A percentile compares a stretch with the other conserved stretches of the same genome.
These are phyloP conservation scores for Podiceps cristatus DNA, from an alignment of 2,113 vertebrate genomes.

Conservation along the genomic window DNA sequence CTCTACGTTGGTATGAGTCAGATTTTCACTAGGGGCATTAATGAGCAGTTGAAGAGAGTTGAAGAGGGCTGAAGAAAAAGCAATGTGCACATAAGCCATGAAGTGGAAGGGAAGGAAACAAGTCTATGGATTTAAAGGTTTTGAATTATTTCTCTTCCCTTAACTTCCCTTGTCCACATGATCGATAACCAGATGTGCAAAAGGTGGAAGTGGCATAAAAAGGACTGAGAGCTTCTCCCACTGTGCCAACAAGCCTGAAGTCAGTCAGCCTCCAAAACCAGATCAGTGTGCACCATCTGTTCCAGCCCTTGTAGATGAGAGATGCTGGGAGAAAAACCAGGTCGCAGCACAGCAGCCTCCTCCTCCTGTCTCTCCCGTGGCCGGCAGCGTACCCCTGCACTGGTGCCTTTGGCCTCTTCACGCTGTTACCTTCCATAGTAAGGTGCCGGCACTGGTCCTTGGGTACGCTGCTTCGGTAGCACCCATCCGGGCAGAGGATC, in stretches of 20 bases:
- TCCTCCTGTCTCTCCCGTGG: neutral
- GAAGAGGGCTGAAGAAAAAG: neutral
- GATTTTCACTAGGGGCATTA: neutral
- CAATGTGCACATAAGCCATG: neutral
- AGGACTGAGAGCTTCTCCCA: neutral
- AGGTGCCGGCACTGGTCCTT: neutral
- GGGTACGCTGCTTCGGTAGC: neutral
- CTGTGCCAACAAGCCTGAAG: neutral
- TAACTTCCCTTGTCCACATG: neutral
- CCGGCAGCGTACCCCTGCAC: fast-evolving
- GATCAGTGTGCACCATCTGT: neutral
- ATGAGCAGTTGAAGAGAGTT: neutral
- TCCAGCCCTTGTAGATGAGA: neutral
- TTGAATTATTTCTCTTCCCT: neutral
- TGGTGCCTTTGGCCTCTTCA: neutral
- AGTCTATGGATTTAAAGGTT: neutral
- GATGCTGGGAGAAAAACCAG: neutral
- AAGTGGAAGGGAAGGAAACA: neutral
- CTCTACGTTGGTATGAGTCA: neutral
- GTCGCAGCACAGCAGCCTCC: neutral
- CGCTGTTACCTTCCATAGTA: neutral
- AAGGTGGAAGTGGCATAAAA: neutral
- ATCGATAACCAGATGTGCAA: neutral
- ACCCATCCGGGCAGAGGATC: neutral
- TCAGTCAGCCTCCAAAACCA: neutral